Percentiles rank a stretch among this genome's conserved stretches.
Evolutionary conservation across 2,797 vertebrate species (phyloP).

Genomic region (Mormyrus proboscirostris): DNA sequence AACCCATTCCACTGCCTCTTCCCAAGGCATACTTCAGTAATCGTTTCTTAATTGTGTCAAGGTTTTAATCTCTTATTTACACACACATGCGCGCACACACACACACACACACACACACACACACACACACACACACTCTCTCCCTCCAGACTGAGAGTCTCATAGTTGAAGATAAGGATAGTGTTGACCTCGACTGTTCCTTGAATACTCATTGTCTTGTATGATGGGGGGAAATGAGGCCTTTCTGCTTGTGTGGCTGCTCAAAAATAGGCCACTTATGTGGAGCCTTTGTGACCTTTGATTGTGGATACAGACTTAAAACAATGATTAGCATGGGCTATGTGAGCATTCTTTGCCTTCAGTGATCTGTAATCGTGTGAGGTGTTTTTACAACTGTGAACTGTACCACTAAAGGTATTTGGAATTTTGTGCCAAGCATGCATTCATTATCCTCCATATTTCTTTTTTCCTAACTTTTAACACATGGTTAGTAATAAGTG

Average conservation of each 20-base stretch:
- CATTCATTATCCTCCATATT: background rate
- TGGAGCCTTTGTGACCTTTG: slow-evolving; percentile 49
- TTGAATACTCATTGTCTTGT: slow-evolving; percentile 32
- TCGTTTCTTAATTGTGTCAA: slow-evolving; percentile 28
- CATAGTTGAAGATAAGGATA: slow-evolving; percentile 35
- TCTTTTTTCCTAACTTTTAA: slow-evolving; percentile 6
- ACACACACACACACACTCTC: background rate
- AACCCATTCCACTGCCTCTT: background rate
- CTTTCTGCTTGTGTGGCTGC: slow-evolving; percentile 19
- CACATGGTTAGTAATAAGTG: background rate
- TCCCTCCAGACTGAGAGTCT: slow-evolving; percentile 28
- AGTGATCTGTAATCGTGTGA: background rate
- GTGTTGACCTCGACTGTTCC: slow-evolving; percentile 42
- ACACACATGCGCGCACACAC: background rate
- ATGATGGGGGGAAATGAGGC: slow-evolving; percentile 28
- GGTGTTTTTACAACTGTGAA: slow-evolving; percentile 4
- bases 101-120: background rate
- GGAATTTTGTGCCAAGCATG: background rate
- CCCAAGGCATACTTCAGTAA: slow-evolving; percentile 33
- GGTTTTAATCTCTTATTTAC: slow-evolving; percentile 18
- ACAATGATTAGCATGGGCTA: slow-evolving; percentile 51
- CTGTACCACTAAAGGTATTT: background rate
- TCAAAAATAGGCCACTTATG: slow-evolving; percentile 37
- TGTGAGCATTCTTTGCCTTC: background rate
- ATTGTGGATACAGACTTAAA: slow-evolving; percentile 38